These are phyloP conservation scores for Tyto alba DNA, from an alignment of 2,113 vertebrate species.

Conservation along the genomic window DNA sequence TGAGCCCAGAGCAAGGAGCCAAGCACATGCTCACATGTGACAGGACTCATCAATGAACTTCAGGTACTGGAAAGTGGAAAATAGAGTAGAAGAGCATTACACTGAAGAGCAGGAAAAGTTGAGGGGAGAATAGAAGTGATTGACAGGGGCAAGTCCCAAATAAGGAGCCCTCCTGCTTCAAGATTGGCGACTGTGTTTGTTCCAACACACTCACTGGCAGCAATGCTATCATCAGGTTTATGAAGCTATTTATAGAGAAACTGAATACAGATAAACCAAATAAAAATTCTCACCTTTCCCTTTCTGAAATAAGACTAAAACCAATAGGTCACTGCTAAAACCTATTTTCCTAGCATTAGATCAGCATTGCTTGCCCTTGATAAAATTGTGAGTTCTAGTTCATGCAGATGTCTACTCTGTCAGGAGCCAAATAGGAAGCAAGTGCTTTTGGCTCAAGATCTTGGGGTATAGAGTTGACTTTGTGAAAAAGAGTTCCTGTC, in stretches of 20 bases:
- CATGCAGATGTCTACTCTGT: background rate
- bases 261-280: background rate
- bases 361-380: background rate
- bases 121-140: background rate
- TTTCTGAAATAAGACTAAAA: background rate
- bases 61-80: background rate
- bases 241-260: slow-evolving; percentile 55
- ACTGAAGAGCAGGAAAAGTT: background rate
- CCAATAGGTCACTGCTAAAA: background rate
- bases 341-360: background rate
- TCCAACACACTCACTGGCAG: slow-evolving; percentile 18
- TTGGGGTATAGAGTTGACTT: background rate
- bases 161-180: background rate
- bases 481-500: background rate
- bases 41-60: background rate
- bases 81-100: background rate
- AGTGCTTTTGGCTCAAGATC: background rate
- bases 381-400: background rate
- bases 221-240: background rate
- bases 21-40: background rate
- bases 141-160: slow-evolving; percentile 21
- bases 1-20: background rate
- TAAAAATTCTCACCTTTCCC: slow-evolving; percentile 12
- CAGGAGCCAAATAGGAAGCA: background rate
- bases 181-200: background rate